A percentile compares a stretch with the other conserved stretches of the same genome.
Conservation (phyloP, 1,140 invertebrate genomes). For the Schlechtendalia chinensis region DNA sequence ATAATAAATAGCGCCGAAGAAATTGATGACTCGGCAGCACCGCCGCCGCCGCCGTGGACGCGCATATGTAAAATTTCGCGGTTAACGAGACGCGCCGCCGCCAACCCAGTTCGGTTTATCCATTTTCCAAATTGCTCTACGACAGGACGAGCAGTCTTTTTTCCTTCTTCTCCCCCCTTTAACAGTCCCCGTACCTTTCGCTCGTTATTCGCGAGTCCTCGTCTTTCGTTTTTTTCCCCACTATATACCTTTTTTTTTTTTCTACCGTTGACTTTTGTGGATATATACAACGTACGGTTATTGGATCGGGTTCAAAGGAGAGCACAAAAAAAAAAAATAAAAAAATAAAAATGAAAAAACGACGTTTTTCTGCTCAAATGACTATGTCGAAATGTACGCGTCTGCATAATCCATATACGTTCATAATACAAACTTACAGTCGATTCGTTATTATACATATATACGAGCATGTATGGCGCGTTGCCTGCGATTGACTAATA, state of each 20-base stretch:
- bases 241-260: background rate
- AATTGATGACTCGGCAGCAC: conserved; percentile 11
- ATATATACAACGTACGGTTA: background rate
- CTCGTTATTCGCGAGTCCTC: background rate
- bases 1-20: conserved; percentile 24
- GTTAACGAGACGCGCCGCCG: conserved; percentile 9
- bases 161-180: too few relatives aligned
- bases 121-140: conserved; percentile 21
- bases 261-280: background rate
- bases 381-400: too few relatives aligned
- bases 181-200: background rate
- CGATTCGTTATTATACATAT: too few relatives aligned
- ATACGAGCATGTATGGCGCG: too few relatives aligned
- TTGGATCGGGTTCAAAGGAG: background rate
- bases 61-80: conserved; percentile 18
- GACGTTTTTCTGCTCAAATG: too few relatives aligned
- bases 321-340: background rate
- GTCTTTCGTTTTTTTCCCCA: background rate
- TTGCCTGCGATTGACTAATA: too few relatives aligned
- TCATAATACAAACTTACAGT: too few relatives aligned
- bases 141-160: background rate
- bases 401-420: too few relatives aligned
- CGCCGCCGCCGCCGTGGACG: background rate
- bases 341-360: too few relatives aligned
- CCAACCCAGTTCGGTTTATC: conserved; percentile 7